Conservation (phyloP, 1,140 invertebrate species). For the Leptoteleia sp. region DNA sequence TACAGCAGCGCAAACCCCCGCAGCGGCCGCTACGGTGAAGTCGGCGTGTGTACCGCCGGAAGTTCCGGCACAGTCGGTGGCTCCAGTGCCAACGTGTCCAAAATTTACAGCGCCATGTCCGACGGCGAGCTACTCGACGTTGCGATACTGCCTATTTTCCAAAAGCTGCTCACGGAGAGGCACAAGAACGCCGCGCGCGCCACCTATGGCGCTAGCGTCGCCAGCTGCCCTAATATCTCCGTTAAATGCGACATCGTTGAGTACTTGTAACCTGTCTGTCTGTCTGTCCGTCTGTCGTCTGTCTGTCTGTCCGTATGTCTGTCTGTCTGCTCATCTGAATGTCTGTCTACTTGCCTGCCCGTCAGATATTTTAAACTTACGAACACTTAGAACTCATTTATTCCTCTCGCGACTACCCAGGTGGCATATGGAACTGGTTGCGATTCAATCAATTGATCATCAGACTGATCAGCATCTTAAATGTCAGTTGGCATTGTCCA, state of each 20-base stretch:
- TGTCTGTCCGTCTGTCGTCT: constrained; percentile 31
- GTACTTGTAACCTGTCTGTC: constrained; percentile 86
- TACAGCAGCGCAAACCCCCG: constrained; percentile 73
- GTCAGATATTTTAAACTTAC: constrained; percentile 30
- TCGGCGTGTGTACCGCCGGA: constrained; percentile 65
- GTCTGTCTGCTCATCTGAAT: constrained; percentile 24
- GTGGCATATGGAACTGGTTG: constrained; percentile 30
- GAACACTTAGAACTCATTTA: constrained; percentile 19
- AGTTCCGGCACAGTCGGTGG: constrained; percentile 70
- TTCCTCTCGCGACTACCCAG: constrained; percentile 3
- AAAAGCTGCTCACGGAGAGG: constrained; percentile 91
- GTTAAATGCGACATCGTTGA: constrained; percentile 98
- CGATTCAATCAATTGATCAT: no score
- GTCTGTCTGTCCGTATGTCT: constrained; percentile 54
- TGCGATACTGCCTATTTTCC: constrained; percentile 94
- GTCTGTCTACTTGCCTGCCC: constrained; percentile 23
- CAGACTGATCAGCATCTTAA: no score
- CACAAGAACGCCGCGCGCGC: constrained; percentile 85
- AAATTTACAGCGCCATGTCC: constrained; percentile 90
- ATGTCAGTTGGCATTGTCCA: no score
- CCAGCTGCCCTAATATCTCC: constrained; percentile 95
- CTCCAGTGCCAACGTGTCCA: constrained; percentile 78
- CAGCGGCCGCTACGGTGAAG: constrained; percentile 59
- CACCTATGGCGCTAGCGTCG: constrained; percentile 87
- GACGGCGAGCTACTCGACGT: constrained; percentile 91